phyloP scores from a whole-genome alignment of 2,113 vertebrate species.

The Gopherus evgoodei region DNA sequence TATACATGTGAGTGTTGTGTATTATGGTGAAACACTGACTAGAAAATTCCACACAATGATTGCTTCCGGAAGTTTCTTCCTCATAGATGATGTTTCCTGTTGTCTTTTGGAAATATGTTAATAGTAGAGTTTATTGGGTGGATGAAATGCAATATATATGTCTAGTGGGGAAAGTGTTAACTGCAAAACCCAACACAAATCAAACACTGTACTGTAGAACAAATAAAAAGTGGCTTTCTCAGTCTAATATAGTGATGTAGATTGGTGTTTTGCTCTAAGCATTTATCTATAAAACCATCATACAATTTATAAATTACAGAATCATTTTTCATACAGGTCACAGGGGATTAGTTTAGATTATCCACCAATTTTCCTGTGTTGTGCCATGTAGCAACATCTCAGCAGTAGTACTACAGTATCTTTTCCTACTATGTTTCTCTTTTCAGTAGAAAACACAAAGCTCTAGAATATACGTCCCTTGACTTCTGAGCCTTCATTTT shows the following conservation, averaged over 20 bases:
- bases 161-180: neutral
- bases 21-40: neutral
- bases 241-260: neutral
- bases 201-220: neutral
- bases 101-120: neutral
- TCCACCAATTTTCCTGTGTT: neutral
- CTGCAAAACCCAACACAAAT: neutral
- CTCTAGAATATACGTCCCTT: slow-evolving; percentile 64
- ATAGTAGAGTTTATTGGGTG: neutral
- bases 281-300: neutral
- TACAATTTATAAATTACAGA: neutral
- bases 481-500: neutral
- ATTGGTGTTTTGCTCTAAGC: neutral
- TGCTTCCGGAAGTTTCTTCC: neutral
- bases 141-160: rapidly evolving
- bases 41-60: neutral
- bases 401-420: neutral
- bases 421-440: neutral
- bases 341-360: neutral
- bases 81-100: neutral
- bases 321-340: slow-evolving; percentile 39
- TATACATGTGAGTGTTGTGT: rapidly evolving
- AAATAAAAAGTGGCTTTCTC: neutral
- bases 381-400: neutral
- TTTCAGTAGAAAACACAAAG: neutral